Percentiles rank a stretch among this genome's conserved stretches.
These are phyloP conservation scores for Hybognathus amarus DNA, from an alignment of 2,797 vertebrate species.

Conservation along the genomic window DNA sequence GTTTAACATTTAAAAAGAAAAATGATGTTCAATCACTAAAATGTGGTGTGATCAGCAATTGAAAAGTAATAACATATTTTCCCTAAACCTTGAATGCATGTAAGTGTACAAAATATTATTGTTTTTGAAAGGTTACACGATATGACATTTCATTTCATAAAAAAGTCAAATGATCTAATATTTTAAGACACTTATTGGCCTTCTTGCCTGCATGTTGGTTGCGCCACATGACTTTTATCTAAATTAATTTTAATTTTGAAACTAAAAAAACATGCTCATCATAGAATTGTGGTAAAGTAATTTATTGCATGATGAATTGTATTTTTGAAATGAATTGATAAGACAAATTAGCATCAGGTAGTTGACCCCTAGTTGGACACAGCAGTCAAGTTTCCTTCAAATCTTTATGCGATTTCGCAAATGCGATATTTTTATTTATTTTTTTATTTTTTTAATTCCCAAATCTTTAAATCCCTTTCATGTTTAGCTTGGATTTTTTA, in stretches of 20 bases:
- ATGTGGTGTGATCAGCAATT: neutral
- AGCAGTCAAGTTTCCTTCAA: neutral
- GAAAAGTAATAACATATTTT: neutral
- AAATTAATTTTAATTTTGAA: neutral
- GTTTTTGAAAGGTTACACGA: neutral
- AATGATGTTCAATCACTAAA: neutral
- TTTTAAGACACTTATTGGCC: neutral
- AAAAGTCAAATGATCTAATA: too few species aligned
- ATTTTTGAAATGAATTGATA: neutral
- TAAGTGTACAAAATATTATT: neutral
- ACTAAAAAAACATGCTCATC: neutral
- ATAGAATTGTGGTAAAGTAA: neutral
- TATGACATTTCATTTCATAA: neutral
- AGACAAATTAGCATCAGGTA: neutral
- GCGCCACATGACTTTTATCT: neutral
- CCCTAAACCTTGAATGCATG: neutral
- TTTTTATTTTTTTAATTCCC: too few species aligned
- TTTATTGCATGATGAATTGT: neutral
- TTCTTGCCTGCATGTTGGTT: neutral
- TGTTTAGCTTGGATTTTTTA: slow-evolving; percentile 13
- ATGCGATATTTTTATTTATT: too few species aligned
- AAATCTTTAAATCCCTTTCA: neutral
- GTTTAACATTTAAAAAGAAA: neutral
- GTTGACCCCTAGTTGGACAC: neutral
- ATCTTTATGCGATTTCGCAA: neutral